These are phyloP conservation scores for Nemurella pictetii DNA, from an alignment of 2,888 invertebrate species.

Conservation along the genomic window DNA sequence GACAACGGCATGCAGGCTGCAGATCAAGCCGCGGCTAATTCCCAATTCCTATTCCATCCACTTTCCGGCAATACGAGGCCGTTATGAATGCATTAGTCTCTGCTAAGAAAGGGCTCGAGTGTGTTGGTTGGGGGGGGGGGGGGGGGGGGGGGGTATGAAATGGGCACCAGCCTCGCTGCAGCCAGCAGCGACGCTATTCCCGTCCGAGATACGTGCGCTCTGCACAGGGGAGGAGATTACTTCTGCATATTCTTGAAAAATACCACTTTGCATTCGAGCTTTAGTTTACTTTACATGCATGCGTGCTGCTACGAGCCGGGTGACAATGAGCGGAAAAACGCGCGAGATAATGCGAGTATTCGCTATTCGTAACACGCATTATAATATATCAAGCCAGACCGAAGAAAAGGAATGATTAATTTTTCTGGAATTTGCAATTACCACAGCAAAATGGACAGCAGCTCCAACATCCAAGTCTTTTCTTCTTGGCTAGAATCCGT, in stretches of 20 bases:
- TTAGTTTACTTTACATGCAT: neutral
- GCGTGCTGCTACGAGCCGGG: neutral
- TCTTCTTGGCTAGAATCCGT: neutral
- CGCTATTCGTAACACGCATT: neutral
- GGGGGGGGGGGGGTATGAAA: neutral
- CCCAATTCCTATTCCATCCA: slow-evolving; percentile 22
- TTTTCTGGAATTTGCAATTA: neutral
- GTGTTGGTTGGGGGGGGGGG: neutral
- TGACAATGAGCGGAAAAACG: neutral
- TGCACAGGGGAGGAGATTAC: neutral
- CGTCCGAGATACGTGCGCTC: neutral
- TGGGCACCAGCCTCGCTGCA: neutral
- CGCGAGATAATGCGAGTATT: neutral
- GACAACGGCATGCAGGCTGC: too few relatives aligned
- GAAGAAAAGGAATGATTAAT: neutral
- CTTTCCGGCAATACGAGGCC: neutral
- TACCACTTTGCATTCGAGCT: neutral
- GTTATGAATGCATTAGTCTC: slow-evolving; percentile 26
- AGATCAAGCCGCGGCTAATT: slow-evolving; percentile 12
- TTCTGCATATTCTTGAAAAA: neutral
- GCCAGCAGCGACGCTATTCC: neutral
- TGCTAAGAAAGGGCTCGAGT: slow-evolving; percentile 10
- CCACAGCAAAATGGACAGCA: neutral
- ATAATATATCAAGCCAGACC: neutral
- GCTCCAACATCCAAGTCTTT: too few relatives aligned